A percentile compares a stretch with the other conserved stretches of the same genome.
Conservation (phyloP, 53 echinoderm and acorn worm genomes). For the Paelopatides confundens region DNA sequence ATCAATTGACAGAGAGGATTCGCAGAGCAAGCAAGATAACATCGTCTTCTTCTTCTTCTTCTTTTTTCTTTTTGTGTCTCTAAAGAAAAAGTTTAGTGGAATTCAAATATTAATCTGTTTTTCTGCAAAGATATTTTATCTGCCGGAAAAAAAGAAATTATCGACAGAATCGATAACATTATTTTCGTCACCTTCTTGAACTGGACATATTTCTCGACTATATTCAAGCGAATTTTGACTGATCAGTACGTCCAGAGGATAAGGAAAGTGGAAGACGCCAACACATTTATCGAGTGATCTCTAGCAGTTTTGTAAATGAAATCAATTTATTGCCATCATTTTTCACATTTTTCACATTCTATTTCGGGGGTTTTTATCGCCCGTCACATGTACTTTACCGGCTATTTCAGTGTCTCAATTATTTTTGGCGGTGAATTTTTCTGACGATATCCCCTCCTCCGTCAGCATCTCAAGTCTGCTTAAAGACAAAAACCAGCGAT, state of each 20-base stretch:
- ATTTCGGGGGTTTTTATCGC: not conserved
- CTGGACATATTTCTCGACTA: not conserved
- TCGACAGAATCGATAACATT: not conserved
- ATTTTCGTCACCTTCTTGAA: not conserved
- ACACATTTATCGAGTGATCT: not conserved
- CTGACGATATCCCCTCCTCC: not conserved
- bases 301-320: not conserved
- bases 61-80: too few relatives aligned
- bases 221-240: not conserved
- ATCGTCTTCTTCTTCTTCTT: not conserved
- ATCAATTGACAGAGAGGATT: conserved; percentile 15
- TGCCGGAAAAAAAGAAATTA: not conserved
- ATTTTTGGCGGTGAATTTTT: not conserved
- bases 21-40: not conserved
- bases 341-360: not conserved
- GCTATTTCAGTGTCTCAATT: too few relatives aligned
- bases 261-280: not conserved
- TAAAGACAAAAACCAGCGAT: not conserved
- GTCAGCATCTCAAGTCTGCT: not conserved
- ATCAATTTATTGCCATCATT: not conserved
- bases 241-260: not conserved
- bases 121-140: not conserved
- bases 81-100: conserved; percentile 25
- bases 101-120: not conserved
- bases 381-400: too few relatives aligned